Conservation (phyloP, 2,113 vertebrate species). For the Trachemys scripta region DNA sequence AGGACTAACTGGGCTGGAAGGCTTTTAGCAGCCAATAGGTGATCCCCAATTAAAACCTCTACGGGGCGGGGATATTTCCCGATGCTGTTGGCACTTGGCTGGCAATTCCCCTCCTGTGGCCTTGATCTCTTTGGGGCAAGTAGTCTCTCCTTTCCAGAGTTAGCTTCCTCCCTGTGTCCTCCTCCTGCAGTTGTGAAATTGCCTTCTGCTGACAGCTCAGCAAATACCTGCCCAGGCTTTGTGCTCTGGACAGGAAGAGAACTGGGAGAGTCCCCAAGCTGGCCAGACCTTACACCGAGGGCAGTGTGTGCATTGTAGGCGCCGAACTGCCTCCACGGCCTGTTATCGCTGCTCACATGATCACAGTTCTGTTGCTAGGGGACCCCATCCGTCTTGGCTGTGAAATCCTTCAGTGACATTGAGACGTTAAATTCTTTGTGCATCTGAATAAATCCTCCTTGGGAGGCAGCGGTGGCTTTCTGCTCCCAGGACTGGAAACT, state of each 20-base stretch:
- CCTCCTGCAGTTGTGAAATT: not conserved
- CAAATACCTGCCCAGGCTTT: not conserved
- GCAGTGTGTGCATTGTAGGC: not conserved
- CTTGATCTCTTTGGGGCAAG: not conserved
- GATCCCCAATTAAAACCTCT: not conserved
- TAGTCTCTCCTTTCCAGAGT: not conserved
- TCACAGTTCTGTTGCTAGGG: not conserved
- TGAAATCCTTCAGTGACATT: not conserved
- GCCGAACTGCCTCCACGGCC: rapidly evolving
- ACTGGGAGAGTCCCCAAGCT: rapidly evolving
- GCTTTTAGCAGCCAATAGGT: not conserved
- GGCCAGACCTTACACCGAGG: not conserved
- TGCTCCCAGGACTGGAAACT: not conserved
- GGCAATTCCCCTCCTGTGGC: not conserved
- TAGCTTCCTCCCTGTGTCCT: not conserved
- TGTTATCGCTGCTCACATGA: not conserved
- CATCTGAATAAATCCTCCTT: not conserved
- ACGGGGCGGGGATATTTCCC: not conserved
- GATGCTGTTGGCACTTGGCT: not conserved
- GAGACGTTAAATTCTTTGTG: not conserved
- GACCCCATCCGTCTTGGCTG: not conserved
- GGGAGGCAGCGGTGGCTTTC: not conserved
- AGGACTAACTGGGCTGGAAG: not conserved
- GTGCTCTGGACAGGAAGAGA: not conserved
- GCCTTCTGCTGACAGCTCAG: not conserved